Percentiles rank a stretch among this genome's conserved stretches.
Evolutionary conservation across 1,140 invertebrate species (phyloP).

Genomic region (Panonychus citri): DNA sequence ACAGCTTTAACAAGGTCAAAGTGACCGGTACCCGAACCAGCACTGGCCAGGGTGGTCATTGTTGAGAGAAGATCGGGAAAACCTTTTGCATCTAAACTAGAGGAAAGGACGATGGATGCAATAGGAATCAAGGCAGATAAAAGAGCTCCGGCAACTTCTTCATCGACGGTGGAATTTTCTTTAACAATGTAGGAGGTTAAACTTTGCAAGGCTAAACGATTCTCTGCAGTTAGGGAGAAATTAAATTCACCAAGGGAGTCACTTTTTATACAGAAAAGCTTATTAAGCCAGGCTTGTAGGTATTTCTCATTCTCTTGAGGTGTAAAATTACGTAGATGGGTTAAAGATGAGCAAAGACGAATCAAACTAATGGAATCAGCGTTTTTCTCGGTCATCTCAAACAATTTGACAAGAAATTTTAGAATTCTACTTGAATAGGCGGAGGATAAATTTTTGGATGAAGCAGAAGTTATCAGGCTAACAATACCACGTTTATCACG

Average conservation of each 20-base stretch:
- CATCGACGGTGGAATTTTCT: slow-evolving; percentile 33
- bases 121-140: slow-evolving; percentile 49
- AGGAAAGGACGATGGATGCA: slow-evolving; percentile 38
- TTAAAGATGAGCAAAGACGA: slow-evolving; percentile 38
- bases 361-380: slow-evolving; percentile 36
- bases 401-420: slow-evolving; percentile 53
- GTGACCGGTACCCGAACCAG: slow-evolving; percentile 47
- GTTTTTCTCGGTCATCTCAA: slow-evolving; percentile 37
- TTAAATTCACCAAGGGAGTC: slow-evolving; percentile 19
- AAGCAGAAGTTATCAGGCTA: slow-evolving; percentile 37
- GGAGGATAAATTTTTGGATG: slow-evolving; percentile 37
- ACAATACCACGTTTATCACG: slow-evolving; percentile 18
- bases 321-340: slow-evolving; percentile 1
- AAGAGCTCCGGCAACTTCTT: slow-evolving; percentile 44
- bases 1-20: slow-evolving; percentile 49
- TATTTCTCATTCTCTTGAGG: background rate
- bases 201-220: slow-evolving; percentile 42
- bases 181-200: slow-evolving; percentile 49
- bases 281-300: slow-evolving; percentile 1
- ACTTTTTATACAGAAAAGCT: slow-evolving; percentile 3
- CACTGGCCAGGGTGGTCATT: slow-evolving; percentile 52
- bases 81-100: slow-evolving; percentile 37
- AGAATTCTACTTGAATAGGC: slow-evolving; percentile 49
- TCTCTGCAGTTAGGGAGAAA: slow-evolving; percentile 28
- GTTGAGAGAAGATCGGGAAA: slow-evolving; percentile 57